These are phyloP conservation scores for Enteromius unitaeniatus DNA, from an alignment of 2,797 vertebrate genomes.

Conservation along the genomic window DNA sequence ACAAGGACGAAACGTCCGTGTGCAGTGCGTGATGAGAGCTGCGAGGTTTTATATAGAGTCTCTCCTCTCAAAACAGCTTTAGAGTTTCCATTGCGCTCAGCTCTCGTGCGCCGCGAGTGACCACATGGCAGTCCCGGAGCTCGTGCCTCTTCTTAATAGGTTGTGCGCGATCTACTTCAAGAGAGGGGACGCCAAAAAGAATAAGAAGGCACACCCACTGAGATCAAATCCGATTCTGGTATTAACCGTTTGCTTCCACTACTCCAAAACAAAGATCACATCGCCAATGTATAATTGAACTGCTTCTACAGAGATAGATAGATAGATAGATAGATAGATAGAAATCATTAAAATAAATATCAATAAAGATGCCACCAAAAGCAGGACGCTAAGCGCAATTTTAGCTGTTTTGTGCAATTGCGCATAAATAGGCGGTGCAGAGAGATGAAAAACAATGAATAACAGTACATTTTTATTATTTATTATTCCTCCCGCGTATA, in stretches of 20 bases:
- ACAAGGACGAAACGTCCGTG: slow-evolving; percentile 32
- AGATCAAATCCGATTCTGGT: slow-evolving; percentile 71
- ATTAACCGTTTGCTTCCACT: slow-evolving; percentile 75
- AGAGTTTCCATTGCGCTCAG: slow-evolving; percentile 75
- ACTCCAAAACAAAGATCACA: slow-evolving; percentile 53
- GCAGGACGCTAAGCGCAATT: background rate
- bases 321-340: slow-evolving; percentile 38
- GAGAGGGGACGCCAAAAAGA: slow-evolving; percentile 79
- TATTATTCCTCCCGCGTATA: too few relatives aligned
- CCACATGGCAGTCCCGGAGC: slow-evolving; percentile 80
- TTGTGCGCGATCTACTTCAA: slow-evolving; percentile 68
- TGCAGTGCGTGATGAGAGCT: slow-evolving; percentile 22
- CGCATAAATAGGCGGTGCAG: background rate
- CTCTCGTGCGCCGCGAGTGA: slow-evolving; percentile 76
- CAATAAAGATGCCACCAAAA: background rate
- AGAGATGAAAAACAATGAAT: background rate
- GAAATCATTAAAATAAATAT: background rate
- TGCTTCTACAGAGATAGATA: background rate
- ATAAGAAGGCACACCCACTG: slow-evolving; percentile 85
- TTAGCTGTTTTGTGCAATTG: slow-evolving; percentile 2
- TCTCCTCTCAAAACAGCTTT: slow-evolving; percentile 67
- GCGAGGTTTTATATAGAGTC: slow-evolving; percentile 7
- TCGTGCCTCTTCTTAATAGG: slow-evolving; percentile 71
- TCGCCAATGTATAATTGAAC: background rate
- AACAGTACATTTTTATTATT: background rate